Evolutionary conservation across 1,140 invertebrate species (phyloP).

Genomic region (Phthorimaea operculella): DNA sequence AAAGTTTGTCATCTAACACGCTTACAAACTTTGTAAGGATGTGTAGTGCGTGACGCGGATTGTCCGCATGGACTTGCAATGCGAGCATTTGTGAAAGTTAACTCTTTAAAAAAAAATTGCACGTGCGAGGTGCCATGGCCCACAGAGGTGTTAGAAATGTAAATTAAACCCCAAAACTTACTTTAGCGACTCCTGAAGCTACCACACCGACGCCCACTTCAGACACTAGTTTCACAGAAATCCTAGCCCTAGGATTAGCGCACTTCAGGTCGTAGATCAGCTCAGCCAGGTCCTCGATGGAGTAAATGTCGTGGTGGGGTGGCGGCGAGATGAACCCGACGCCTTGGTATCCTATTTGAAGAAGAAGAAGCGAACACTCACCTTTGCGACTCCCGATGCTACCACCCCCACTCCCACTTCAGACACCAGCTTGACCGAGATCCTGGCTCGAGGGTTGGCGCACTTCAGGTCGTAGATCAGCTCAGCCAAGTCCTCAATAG

Average conservation of each 20-base stretch:
- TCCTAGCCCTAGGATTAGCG: slow-evolving; percentile 94
- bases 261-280: slow-evolving; percentile 99
- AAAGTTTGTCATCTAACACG: too few species aligned
- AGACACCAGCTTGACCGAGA: slow-evolving; percentile 98
- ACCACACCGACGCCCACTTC: slow-evolving; percentile 99
- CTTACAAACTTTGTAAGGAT: too few species aligned
- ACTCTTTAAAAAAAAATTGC: too few species aligned
- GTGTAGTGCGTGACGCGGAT: too few species aligned
- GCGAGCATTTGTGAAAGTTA: too few species aligned
- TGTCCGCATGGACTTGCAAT: too few species aligned
- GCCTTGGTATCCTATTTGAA: too few species aligned
- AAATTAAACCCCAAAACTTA: too few species aligned
- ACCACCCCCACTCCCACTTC: slow-evolving; percentile 99
- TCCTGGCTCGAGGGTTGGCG: slow-evolving; percentile 94
- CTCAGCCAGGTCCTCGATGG: slow-evolving; percentile 98
- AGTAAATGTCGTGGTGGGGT: slow-evolving; percentile 99
- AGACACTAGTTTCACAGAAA: slow-evolving; percentile 98
- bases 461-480: slow-evolving; percentile 99
- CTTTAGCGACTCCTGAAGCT: slow-evolving; percentile 97
- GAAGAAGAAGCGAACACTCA: too few species aligned
- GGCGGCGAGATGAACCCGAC: slow-evolving; percentile 99
- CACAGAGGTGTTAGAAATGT: too few species aligned
- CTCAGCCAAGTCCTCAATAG: slow-evolving; percentile 98
- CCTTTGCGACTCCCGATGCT: slow-evolving; percentile 97
- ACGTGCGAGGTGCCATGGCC: too few species aligned